phyloP scores from a whole-genome alignment of 2,888 invertebrate species.

The Calameuta pallipes region DNA sequence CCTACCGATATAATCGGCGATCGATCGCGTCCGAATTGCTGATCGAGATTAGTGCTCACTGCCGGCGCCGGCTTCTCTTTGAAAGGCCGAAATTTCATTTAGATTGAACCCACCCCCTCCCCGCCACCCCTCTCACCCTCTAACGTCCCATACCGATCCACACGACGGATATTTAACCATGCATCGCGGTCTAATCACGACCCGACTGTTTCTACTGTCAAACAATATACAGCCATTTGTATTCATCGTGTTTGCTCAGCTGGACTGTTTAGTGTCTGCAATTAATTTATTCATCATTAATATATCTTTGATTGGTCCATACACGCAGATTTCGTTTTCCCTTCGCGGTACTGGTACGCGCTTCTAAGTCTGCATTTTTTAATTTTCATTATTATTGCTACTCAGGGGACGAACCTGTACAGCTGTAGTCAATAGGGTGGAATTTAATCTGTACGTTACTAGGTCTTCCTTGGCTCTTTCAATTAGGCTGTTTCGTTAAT shows the following conservation, averaged over 20 bases:
- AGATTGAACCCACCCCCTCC: background rate
- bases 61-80: background rate
- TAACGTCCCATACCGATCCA: background rate
- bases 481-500: background rate
- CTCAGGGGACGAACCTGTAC: background rate
- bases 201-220: background rate
- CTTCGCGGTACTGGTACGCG: background rate
- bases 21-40: conserved; percentile 5
- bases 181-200: background rate
- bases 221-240: background rate
- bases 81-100: conserved; percentile 4
- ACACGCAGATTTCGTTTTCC: background rate
- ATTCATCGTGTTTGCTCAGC: background rate
- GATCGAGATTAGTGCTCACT: background rate
- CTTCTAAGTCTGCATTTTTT: background rate
- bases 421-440: background rate
- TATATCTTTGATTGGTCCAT: background rate
- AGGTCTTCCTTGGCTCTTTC: background rate
- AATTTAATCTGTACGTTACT: background rate
- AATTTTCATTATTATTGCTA: background rate
- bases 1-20: conserved; percentile 3
- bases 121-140: background rate
- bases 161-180: background rate
- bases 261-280: background rate
- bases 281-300: background rate